Evolutionary conservation across 2,113 vertebrate species (phyloP).

Genomic region (Oreochromis spilurus): DNA sequence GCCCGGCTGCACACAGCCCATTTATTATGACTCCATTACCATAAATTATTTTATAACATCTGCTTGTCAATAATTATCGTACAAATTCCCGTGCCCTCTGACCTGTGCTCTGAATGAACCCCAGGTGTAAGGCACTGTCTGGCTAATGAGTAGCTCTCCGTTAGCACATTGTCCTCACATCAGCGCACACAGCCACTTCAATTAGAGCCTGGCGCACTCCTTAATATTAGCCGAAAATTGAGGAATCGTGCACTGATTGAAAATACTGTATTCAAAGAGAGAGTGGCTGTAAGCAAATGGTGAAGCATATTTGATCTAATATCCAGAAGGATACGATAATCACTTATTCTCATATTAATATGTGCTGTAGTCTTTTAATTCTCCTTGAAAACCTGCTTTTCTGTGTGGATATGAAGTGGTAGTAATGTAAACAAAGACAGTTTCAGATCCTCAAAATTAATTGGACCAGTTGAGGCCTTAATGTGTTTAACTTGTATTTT

Average conservation of each 20-base stretch:
- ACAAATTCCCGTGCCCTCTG: conserved; percentile 59
- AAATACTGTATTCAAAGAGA: conserved; percentile 49
- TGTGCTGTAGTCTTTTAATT: neutral
- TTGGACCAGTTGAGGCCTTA: neutral
- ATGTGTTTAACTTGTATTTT: neutral
- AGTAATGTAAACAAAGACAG: neutral
- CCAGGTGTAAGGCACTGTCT: conserved; percentile 67
- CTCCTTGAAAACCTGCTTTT: neutral
- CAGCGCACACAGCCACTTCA: conserved; percentile 49
- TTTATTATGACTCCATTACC: conserved; percentile 76
- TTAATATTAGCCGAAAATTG: conserved; percentile 58
- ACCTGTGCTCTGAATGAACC: conserved; percentile 64
- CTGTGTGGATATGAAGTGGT: neutral
- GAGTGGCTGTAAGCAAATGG: conserved; percentile 14
- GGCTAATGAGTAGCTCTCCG: conserved; percentile 64
- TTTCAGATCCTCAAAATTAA: neutral
- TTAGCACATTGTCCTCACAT: conserved; percentile 49
- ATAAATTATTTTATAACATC: conserved; percentile 78
- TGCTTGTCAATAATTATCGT: conserved; percentile 76
- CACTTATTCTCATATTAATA: neutral
- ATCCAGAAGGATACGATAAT: neutral
- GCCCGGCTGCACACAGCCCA: conserved; percentile 44
- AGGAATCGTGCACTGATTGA: conserved; percentile 59
- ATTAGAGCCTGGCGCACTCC: conserved; percentile 46
- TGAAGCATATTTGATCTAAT: conserved; percentile 19